These are phyloP conservation scores for Lacerta viridis DNA, from an alignment of 2,797 vertebrate species.

Conservation along the genomic window DNA sequence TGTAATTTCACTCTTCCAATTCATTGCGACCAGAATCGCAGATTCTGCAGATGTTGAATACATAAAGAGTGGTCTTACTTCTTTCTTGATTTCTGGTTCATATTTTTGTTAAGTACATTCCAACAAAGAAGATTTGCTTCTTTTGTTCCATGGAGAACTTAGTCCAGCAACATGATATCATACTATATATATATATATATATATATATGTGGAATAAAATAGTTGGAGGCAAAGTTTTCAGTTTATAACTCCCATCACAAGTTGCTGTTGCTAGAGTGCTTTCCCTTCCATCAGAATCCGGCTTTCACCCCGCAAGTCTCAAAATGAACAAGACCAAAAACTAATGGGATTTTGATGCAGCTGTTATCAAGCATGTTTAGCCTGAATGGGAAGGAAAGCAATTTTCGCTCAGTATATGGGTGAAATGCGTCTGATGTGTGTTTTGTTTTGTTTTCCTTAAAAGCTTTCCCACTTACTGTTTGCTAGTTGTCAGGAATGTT, in stretches of 20 bases:
- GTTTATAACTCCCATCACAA: not conserved
- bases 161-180: not conserved
- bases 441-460: not conserved
- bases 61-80: too few species aligned
- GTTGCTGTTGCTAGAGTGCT: not conserved
- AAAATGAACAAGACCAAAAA: constrained; percentile 13
- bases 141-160: not conserved
- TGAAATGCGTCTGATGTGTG: not conserved
- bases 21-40: too few species aligned
- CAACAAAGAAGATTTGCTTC: too few species aligned
- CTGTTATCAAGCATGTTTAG: constrained; percentile 17
- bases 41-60: too few species aligned
- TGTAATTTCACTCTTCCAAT: too few species aligned
- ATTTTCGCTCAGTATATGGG: constrained; percentile 4
- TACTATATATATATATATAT: too few species aligned
- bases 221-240: not conserved
- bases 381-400: constrained; percentile 16
- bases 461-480: not conserved
- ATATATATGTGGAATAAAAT: not conserved
- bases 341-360: not conserved
- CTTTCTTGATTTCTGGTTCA: too few species aligned
- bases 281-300: not conserved
- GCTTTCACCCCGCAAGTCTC: not conserved
- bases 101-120: too few species aligned
- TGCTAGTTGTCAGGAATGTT: not conserved